Evolutionary conservation across 2,113 vertebrate genomes (phyloP), one percentile per base, ranked within the genome.

Genomic region (Typhlomys cinereus): DNA sequence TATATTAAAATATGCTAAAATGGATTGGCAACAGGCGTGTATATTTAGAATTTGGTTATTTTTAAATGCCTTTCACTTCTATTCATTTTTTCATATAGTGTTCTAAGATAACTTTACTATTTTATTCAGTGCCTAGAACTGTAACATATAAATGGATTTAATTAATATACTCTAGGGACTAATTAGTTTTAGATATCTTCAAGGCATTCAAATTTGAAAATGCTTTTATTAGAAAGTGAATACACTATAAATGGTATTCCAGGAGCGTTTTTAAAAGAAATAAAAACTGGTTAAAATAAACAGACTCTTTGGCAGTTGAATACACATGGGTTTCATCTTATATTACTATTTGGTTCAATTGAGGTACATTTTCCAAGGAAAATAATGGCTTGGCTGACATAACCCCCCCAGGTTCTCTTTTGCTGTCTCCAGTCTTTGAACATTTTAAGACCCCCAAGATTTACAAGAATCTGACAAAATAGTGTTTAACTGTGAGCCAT

Each of bases 91-190:
- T n/a, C n/a, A 8, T 1, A 3, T 25, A 80, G 7, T 90, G 36
- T 44, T 92, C 8, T 82, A 82, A 27, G 73, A 76, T 81, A 67
- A n/a, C 50, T 93, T 94, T 6, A 75, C 36, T 5, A 62, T 69
- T 78, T 78, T 93, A 18, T 48, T 61, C 64, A 96, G 52, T 91
- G 34, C 81, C 0, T 44, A 12, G 20, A 88, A 7, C 4, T 90
- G 61, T 57, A 44, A 62, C 91, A 90, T 92, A 27, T 88, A 97
- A 96, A 96, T 94, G 76, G 86, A 94, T 95, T 85, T 96, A 95
- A 96, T 95, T 75, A 95, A 95, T 95, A 94, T 39, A 17, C 80
- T 95, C 73, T 88, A 29, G 89, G 46, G 44, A 89, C 20, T 93
- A 95, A 96, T 96, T 96, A 97, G n/a, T 27, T 95, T 44, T 94